Evolutionary conservation across 2,113 vertebrate species (phyloP).

Genomic region (Hydrochoerus hydrochaeris): DNA sequence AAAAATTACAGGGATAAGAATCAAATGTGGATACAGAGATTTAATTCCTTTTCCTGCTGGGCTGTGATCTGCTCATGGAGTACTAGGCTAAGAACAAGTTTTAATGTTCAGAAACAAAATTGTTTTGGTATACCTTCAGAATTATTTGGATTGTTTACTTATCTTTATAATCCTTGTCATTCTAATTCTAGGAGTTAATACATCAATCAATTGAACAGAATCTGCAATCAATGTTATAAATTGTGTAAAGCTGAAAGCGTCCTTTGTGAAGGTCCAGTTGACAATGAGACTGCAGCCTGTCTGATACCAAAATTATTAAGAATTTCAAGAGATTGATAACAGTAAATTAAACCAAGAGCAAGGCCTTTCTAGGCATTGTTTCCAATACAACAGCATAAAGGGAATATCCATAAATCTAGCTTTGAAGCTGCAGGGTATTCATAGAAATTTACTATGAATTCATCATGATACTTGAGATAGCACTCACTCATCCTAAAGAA

Average conservation of each 20-base stretch:
- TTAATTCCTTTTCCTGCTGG: neutral
- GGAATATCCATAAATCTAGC: neutral
- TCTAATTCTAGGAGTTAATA: neutral
- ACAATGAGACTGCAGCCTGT: neutral
- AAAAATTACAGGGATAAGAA: neutral
- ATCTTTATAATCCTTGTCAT: neutral
- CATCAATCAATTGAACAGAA: neutral
- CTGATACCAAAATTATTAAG: neutral
- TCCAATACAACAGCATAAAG: neutral
- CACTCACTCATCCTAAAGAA: neutral
- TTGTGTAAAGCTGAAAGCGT: neutral
- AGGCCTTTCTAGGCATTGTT: no score
- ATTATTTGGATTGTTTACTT: neutral
- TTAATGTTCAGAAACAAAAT: neutral
- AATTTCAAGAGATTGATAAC: neutral
- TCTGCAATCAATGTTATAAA: neutral
- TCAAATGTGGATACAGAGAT: neutral
- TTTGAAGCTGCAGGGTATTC: neutral
- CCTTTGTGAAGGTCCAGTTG: neutral
- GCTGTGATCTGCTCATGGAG: neutral
- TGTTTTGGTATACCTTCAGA: neutral
- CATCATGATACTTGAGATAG: neutral
- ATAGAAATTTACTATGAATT: neutral
- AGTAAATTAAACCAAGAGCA: neutral
- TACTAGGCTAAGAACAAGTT: neutral